Conservation (phyloP, 2,797 vertebrate genomes). For the Naso thynnoides region DNA sequence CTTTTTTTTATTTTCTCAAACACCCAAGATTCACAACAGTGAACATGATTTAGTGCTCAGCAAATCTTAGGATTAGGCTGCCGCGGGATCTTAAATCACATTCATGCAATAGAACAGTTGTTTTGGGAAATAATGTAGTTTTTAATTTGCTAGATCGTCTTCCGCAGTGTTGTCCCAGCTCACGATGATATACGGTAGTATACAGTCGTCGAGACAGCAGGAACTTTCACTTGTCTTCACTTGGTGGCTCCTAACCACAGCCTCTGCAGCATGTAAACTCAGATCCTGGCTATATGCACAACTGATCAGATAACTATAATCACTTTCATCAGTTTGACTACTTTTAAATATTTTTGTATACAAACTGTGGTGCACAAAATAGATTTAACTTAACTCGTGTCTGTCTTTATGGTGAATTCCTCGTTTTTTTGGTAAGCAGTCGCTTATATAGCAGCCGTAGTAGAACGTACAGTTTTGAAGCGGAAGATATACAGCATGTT, state of each 20-base stretch:
- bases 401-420: not conserved
- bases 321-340: not conserved
- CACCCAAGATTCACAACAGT: slow-evolving; percentile 23
- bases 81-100: slow-evolving; percentile 20
- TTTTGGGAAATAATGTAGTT: slow-evolving; percentile 10
- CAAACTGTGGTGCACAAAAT: not conserved
- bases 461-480: not conserved
- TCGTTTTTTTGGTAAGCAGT: not conserved
- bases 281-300: not conserved
- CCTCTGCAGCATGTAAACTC: slow-evolving; percentile 12
- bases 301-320: not conserved
- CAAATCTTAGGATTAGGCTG: slow-evolving; percentile 6
- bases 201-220: not conserved
- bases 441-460: not conserved
- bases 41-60: slow-evolving; percentile 21
- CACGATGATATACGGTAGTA: not conserved
- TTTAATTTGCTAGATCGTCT: not conserved
- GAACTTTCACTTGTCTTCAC: slow-evolving; percentile 48
- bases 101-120: slow-evolving; percentile 1
- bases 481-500: slow-evolving; percentile 40
- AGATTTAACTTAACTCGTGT: not conserved
- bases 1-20: slow-evolving; percentile 39
- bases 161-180: not conserved
- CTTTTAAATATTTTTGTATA: not conserved
- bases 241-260: slow-evolving; percentile 36